A percentile compares a stretch with the other conserved stretches of the same genome.
These are phyloP conservation scores for Tipula unca DNA, from an alignment of 2,888 invertebrate species.

Conservation along the genomic window DNA sequence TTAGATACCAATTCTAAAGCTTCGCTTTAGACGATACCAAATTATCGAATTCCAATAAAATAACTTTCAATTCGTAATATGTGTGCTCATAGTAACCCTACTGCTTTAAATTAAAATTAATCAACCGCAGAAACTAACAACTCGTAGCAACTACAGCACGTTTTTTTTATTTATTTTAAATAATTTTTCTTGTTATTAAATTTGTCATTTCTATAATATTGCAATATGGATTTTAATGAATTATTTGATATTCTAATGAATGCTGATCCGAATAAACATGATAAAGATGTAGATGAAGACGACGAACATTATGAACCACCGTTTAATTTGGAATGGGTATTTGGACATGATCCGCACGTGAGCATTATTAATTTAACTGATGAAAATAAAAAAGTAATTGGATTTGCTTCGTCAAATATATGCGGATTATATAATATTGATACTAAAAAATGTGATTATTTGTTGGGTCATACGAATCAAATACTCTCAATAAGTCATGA, in stretches of 20 bases:
- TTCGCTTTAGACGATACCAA: too few relatives aligned
- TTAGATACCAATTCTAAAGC: too few relatives aligned
- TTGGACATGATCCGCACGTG: not conserved
- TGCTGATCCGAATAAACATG: not conserved
- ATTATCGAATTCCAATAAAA: too few relatives aligned
- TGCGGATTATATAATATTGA: slow-evolving; percentile 19
- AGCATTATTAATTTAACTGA: not conserved
- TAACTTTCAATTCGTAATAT: too few relatives aligned
- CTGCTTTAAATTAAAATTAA: too few relatives aligned
- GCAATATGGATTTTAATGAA: not conserved
- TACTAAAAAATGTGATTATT: slow-evolving; percentile 20
- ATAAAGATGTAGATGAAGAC: not conserved
- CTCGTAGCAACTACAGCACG: not conserved
- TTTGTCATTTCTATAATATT: not conserved
- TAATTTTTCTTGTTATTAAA: not conserved
- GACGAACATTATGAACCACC: not conserved
- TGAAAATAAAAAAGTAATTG: not conserved
- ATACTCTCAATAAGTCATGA: slow-evolving; percentile 18
- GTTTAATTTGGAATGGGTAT: not conserved
- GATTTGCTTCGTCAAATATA: slow-evolving; percentile 16
- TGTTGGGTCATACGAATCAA: slow-evolving; percentile 21
- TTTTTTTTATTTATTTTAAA: not conserved
- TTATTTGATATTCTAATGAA: not conserved
- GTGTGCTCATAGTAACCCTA: too few relatives aligned
- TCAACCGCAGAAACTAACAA: too few relatives aligned